Evolutionary conservation across 2,888 invertebrate genomes (phyloP).

Genomic region (Atrina japonica): DNA sequence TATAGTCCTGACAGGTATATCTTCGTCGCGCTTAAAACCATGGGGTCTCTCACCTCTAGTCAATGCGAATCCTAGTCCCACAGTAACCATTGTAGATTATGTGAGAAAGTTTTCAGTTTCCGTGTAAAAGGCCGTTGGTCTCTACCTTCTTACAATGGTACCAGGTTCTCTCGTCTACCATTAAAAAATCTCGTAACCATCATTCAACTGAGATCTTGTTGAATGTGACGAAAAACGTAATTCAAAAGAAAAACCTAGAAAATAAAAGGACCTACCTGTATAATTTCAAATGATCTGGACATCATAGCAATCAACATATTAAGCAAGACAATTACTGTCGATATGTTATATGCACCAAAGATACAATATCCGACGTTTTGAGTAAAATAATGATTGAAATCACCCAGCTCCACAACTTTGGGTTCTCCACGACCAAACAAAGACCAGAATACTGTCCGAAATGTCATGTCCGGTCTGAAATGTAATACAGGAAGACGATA

Average conservation of each 20-base stretch:
- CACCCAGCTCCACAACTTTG: slow-evolving; percentile 74
- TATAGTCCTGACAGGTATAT: no score
- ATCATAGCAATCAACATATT: slow-evolving; percentile 87
- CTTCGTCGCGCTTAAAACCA: no score
- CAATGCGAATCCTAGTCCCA: no score
- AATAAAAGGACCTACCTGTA: slow-evolving; percentile 80
- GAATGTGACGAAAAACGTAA: background rate
- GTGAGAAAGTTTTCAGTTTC: no score
- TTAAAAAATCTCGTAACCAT: no score
- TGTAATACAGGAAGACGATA: no score
- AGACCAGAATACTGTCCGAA: slow-evolving; percentile 71
- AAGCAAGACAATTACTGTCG: slow-evolving; percentile 81
- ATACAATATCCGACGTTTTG: slow-evolving; percentile 80
- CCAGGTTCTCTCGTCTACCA: no score
- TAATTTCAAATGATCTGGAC: slow-evolving; percentile 87
- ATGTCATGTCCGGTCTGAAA: slow-evolving; percentile 53
- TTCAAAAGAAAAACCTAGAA: no score
- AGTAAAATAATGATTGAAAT: slow-evolving; percentile 75
- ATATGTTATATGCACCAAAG: slow-evolving; percentile 81
- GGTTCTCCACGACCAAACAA: slow-evolving; percentile 66
- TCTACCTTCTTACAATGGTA: no score
- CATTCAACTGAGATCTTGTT: background rate
- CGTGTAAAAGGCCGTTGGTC: no score
- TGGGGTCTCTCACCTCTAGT: no score
- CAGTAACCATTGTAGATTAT: no score